phyloP scores from a whole-genome alignment of 2,888 invertebrate genomes.

The Anagyrus pseudococci region DNA sequence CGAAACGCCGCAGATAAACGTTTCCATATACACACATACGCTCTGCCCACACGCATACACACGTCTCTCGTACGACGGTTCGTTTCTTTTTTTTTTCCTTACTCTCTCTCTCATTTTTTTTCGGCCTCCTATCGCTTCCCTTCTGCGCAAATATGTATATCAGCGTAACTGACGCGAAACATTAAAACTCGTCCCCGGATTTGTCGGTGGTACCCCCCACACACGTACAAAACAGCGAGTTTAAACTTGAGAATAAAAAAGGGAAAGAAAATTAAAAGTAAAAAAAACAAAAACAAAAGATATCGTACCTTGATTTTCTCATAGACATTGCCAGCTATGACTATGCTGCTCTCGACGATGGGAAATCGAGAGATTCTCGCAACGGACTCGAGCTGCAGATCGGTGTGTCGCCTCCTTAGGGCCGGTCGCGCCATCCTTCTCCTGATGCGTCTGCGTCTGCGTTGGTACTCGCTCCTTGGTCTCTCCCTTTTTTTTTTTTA shows the following conservation, averaged over 20 bases:
- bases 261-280: neutral
- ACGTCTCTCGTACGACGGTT: no score
- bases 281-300: constrained; percentile 26
- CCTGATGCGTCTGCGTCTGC: neutral
- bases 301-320: constrained; percentile 73
- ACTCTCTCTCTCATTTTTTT: no score
- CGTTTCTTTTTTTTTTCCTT: no score
- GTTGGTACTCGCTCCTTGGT: neutral
- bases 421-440: constrained; percentile 48
- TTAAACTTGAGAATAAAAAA: neutral
- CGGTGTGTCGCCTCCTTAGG: constrained; percentile 47
- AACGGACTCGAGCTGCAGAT: constrained; percentile 73
- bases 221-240: no score
- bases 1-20: no score
- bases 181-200: no score
- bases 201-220: no score
- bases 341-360: constrained; percentile 80
- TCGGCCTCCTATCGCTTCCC: neutral
- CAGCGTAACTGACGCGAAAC: no score
- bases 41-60: no score
- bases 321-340: constrained; percentile 78
- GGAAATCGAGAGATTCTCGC: constrained; percentile 80
- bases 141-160: neutral
- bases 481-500: no score
- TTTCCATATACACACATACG: no score